Base-by-base conservation (phyloP, 2,113 vertebrate species). In the Pholis gunnellus region DNA sequence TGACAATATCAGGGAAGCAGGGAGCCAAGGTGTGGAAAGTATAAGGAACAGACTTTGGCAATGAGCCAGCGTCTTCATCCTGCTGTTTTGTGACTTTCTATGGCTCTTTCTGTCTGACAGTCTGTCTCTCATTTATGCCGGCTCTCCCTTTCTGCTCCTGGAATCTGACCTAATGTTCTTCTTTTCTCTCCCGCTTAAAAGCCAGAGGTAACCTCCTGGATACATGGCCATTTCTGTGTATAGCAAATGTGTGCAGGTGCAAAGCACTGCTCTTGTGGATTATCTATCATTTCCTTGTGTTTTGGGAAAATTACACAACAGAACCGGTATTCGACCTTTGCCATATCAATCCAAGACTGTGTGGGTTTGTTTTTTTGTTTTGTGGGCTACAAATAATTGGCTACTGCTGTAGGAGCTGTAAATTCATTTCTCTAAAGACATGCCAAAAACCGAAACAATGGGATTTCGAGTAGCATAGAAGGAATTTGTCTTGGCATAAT, bases 1-100 rank as follows among this genome's bases (percentile, higher is more conserved):
- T 81, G 82, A 78, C 67, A 89, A 77, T 71, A 88, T 84, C 75
- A 88, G 29, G 29, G 56, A 57, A 84, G 38, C 48, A 36, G 57
- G 44, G 57, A 77, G 87, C 73, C 38, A 71, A 73, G 44, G 25
- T 22, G 72, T 72, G 83, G 79, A 85, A 57, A 75, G 20, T 78
- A 29, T 85, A 83, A 72, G 60, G 22, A 86, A 70, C 36, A 46
- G 50, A 74, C 18, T 36, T 65, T 87, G 87, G 76, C 71, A 50
- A 46, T 0, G 22, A 77, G 61, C 75, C 83, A 86, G 40, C 0
- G 10, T 67, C 67, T 82, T 74, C 61, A 72, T 83, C 31, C 86
- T 61, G 64, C 44, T 79, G 38, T 34, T 81, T 78, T 9, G 6
- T 83, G 50, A 70, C 68, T 83, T 64, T 71, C 56, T 75, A 10